A percentile compares a stretch with the other conserved stretches of the same genome.
Conservation (phyloP, 2,888 invertebrate genomes). For the Dione juno region DNA sequence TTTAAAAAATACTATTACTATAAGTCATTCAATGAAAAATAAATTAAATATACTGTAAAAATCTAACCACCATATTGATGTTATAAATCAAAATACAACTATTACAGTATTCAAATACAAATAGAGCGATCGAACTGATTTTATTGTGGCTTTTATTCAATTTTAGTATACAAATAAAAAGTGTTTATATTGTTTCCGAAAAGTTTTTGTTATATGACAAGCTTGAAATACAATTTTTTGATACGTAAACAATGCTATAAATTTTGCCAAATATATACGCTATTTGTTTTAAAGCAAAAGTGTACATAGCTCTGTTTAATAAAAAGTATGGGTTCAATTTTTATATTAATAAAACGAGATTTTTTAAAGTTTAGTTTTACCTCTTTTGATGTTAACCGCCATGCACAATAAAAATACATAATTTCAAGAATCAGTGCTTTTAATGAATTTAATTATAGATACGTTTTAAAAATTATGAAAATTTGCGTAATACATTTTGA, state of each 20-base stretch:
- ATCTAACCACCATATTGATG: not conserved
- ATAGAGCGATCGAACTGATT: constrained; percentile 31
- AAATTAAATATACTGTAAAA: not conserved
- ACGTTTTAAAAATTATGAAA: not conserved
- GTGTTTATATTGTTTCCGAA: constrained; percentile 13
- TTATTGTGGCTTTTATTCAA: constrained; percentile 32
- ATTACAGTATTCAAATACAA: constrained; percentile 19
- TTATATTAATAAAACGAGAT: too few relatives aligned
- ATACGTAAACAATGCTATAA: not conserved
- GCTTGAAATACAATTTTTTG: constrained; percentile 12
- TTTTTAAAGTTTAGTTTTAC: too few relatives aligned
- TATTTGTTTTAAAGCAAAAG: not conserved
- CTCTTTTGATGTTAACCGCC: too few relatives aligned
- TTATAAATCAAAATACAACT: constrained; percentile 6
- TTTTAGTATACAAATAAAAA: constrained; percentile 17
- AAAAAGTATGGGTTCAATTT: not conserved
- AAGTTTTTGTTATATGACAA: constrained; percentile 19
- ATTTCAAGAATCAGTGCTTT: too few relatives aligned
- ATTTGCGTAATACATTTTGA: not conserved
- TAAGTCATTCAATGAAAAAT: not conserved
- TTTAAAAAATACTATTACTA: not conserved
- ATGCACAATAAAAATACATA: too few relatives aligned
- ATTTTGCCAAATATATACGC: not conserved
- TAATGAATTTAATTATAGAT: not conserved
- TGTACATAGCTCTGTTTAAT: not conserved